A percentile compares a stretch with the other conserved stretches of the same genome.
Conservation (phyloP, 1,140 invertebrate genomes). For the Linepithema humile region DNA sequence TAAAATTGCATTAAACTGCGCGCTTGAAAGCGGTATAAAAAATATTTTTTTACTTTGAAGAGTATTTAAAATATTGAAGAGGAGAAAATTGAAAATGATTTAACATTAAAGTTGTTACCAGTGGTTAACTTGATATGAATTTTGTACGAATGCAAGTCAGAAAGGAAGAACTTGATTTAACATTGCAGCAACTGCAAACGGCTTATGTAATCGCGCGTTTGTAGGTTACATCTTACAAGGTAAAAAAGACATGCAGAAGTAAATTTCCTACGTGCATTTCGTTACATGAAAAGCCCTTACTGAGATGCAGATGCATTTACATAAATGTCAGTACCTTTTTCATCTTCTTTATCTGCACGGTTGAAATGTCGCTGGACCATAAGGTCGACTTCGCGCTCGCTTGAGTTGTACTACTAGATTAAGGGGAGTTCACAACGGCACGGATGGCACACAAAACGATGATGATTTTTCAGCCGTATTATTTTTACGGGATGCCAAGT, state of each 20-base stretch:
- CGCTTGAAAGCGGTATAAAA: neutral
- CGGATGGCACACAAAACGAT: neutral
- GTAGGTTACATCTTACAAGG: neutral
- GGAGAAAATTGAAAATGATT: neutral
- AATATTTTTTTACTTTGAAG: neutral
- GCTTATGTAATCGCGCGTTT: conserved; percentile 41
- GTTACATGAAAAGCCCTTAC: conserved; percentile 12
- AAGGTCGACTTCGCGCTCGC: neutral
- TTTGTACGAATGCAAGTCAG: conserved; percentile 1
- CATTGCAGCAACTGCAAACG: conserved; percentile 32
- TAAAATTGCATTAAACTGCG: neutral
- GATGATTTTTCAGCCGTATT: conserved; percentile 32
- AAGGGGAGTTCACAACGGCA: neutral
- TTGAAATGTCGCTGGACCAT: conserved; percentile 35
- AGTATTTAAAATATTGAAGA: neutral
- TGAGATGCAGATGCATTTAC: conserved; percentile 14
- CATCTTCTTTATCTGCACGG: conserved; percentile 14
- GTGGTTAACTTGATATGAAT: too few relatives aligned
- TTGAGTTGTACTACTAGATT: conserved; percentile 19
- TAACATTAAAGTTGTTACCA: conserved; percentile 13
- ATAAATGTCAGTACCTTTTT: conserved; percentile 28
- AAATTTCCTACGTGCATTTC: conserved; percentile 17
- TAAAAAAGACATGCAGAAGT: conserved; percentile 18
- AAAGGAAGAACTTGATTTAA: neutral
- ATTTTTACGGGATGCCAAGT: conserved; percentile 29